phyloP scores from a whole-genome alignment of 2,113 vertebrate genomes.

The Callithrix jacchus region DNA sequence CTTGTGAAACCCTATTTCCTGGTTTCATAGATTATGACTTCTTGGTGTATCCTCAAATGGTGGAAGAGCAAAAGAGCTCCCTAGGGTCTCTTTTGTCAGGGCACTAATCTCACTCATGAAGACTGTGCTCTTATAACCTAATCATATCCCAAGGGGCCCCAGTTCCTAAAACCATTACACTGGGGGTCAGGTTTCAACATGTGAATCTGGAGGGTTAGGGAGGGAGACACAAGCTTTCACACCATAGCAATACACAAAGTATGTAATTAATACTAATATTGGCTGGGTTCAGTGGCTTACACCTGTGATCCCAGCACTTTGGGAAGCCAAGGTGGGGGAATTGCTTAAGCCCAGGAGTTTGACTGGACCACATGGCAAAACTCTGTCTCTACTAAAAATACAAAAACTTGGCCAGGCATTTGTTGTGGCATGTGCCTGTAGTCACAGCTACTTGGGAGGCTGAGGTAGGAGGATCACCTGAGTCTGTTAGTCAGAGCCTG shows the following conservation, averaged over 20 bases:
- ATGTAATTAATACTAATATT: neutral
- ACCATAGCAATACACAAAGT: neutral
- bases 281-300: no score
- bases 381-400: no score
- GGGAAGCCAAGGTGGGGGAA: no score
- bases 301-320: no score
- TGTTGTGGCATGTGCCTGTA: no score
- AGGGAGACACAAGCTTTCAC: neutral
- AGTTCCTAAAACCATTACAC: neutral
- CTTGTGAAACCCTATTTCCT: neutral
- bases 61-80: neutral
- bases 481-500: no score
- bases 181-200: neutral
- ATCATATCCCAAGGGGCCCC: neutral
- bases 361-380: no score
- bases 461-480: no score
- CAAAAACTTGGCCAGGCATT: no score
- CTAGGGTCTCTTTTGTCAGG: neutral
- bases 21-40: neutral
- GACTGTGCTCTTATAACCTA: neutral
- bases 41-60: neutral
- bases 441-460: no score
- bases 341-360: no score
- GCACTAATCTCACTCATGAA: neutral
- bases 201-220: no score